A percentile compares a stretch with the other conserved stretches of the same genome.
These are phyloP conservation scores for Botrylloides violaceus DNA, from an alignment of 23 tunicate species.

Conservation along the genomic window DNA sequence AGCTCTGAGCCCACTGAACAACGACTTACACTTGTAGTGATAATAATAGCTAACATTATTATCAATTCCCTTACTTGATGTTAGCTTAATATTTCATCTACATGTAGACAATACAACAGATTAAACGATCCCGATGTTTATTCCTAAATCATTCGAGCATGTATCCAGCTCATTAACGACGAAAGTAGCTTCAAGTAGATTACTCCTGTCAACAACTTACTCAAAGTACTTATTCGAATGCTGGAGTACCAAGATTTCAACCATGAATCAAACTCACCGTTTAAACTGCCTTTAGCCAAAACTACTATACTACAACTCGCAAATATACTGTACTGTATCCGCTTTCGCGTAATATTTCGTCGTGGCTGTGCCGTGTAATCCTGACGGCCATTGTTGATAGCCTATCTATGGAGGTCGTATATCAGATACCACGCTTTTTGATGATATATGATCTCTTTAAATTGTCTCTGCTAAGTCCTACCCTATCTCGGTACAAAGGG, in stretches of 20 bases:
- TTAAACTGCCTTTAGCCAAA: background rate
- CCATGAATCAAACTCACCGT: background rate
- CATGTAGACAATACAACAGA: too few relatives aligned
- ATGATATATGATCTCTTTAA: constrained; percentile 21
- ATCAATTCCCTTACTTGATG: too few relatives aligned
- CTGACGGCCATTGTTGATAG: background rate
- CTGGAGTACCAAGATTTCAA: too few relatives aligned
- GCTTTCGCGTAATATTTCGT: background rate
- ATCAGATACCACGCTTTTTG: constrained; percentile 22
- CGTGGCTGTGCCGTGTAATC: too few relatives aligned
- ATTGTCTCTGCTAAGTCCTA: constrained; percentile 1
- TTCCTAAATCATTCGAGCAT: too few relatives aligned
- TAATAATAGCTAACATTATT: too few relatives aligned
- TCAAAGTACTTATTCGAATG: too few relatives aligned
- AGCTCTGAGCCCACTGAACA: too few relatives aligned
- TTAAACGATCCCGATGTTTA: too few relatives aligned
- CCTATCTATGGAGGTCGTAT: constrained; percentile 31
- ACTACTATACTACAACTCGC: background rate
- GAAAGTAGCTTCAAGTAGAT: background rate
- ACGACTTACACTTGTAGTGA: too few relatives aligned
- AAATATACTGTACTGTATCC: background rate
- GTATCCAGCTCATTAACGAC: background rate
- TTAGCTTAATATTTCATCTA: too few relatives aligned
- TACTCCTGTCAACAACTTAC: background rate
- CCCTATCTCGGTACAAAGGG: background rate